These are phyloP conservation scores for Zeus faber DNA, from an alignment of 2,113 vertebrate genomes.

Conservation along the genomic window DNA sequence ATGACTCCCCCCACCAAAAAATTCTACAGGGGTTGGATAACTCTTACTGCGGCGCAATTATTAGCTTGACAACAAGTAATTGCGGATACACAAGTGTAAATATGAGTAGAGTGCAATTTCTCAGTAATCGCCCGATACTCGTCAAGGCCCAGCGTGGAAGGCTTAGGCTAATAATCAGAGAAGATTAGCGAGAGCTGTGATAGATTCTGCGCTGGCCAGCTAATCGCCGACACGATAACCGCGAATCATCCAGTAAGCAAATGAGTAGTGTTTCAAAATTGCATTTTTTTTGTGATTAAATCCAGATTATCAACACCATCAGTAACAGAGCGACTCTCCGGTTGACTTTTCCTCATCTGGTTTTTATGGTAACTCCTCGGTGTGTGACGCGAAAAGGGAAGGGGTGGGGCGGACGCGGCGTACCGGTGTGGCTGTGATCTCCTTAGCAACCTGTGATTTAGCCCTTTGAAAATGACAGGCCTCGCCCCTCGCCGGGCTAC, in stretches of 20 bases:
- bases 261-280: constrained; percentile 50
- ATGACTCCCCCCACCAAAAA: too few species aligned
- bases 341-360: constrained; percentile 31
- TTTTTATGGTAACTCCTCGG: not conserved
- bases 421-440: constrained; percentile 61
- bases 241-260: constrained; percentile 57
- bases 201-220: constrained; percentile 48
- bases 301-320: constrained; percentile 35
- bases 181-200: constrained; percentile 61
- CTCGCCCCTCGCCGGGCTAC: constrained; percentile 51
- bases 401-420: constrained; percentile 22
- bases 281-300: constrained; percentile 38
- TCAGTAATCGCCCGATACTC: constrained; percentile 41
- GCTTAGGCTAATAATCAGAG: constrained; percentile 72
- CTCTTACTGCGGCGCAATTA: constrained; percentile 55
- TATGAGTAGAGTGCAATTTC: constrained; percentile 48
- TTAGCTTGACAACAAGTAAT: constrained; percentile 54
- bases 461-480: constrained; percentile 69
- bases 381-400: not conserved
- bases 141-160: constrained; percentile 51
- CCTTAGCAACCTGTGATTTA: constrained; percentile 64
- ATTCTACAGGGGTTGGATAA: too few species aligned
- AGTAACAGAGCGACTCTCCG: constrained; percentile 6
- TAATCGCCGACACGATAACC: constrained; percentile 65
- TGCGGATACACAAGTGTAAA: constrained; percentile 51